These are phyloP conservation scores for Polietes domitor DNA, from an alignment of 2,888 invertebrate species.

Conservation along the genomic window DNA sequence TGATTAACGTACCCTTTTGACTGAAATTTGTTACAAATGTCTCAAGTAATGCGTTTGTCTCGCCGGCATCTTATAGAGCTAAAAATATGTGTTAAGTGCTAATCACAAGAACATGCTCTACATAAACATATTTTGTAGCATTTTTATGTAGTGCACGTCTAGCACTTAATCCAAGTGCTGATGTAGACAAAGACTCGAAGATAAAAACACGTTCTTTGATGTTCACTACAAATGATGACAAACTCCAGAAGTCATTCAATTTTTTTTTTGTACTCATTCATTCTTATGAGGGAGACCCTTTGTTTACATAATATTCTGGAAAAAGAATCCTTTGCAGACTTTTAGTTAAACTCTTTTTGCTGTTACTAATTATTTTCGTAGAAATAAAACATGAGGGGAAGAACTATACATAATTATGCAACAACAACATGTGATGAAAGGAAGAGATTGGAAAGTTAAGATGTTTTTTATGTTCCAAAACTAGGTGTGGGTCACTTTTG, in stretches of 20 bases:
- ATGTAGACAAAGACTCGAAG: background rate
- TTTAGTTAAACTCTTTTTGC: conserved; percentile 51
- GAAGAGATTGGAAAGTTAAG: conserved; percentile 21
- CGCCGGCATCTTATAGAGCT: too few relatives aligned
- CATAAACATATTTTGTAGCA: too few relatives aligned
- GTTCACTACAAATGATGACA: too few relatives aligned
- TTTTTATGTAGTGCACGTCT: too few relatives aligned
- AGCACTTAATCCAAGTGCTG: too few relatives aligned
- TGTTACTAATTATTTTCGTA: conserved; percentile 60
- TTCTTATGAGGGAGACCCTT: conserved; percentile 1
- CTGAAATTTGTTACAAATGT: too few relatives aligned
- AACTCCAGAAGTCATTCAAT: background rate
- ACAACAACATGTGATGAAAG: conserved; percentile 9
- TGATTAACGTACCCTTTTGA: too few relatives aligned
- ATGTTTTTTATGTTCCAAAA: conserved; percentile 21
- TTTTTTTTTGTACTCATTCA: background rate
- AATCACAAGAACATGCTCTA: too few relatives aligned
- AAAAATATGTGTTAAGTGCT: too few relatives aligned
- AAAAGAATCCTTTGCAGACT: conserved; percentile 29
- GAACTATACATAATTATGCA: conserved; percentile 56
- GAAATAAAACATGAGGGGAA: conserved; percentile 37
- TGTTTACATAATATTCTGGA: background rate
- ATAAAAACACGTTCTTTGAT: too few relatives aligned
- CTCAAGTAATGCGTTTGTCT: too few relatives aligned
- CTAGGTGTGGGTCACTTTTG: conserved; percentile 65